Base-by-base conservation (phyloP, 2,888 invertebrate species). In the Amblyjoppa proteus region DNA sequence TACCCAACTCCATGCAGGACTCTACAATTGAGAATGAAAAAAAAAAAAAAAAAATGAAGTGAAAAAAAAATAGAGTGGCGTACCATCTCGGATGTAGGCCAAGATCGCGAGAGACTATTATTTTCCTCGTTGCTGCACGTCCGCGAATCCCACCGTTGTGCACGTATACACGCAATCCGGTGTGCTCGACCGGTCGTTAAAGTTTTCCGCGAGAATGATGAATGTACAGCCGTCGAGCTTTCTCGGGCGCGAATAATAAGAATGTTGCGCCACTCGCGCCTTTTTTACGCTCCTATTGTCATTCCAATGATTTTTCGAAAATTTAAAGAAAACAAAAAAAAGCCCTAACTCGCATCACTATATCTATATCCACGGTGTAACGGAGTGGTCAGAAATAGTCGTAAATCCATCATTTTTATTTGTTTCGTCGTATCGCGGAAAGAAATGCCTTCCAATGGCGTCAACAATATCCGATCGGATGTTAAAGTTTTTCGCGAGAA, bases 51-150 rank as follows among this genome's bases (percentile, higher is more conserved):
- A 56, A 66, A 31, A 20, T 49, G 69, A 78, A 61, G 38, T 64
- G 34, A 28, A 56, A 66, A 31, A 56, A 74, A 78, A 61, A 49
- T 64, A 49, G 68, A 75, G 69, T 38, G 73, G 61, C 41, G 75
- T 71, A 66, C 11, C 51, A 70, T 69, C 56, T 68, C 73, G 81
- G 70, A 85, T 82, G 81, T 85, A 85, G 85, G 85, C 78, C 85
- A 85, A 85, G 85, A 85, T 82, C 82, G 78, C 81, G 78, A 53
- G 75, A 81, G 82, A 85, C 75, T 82, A 79, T 85, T 85, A 82
- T 85, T 85, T 82, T 56, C 78, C 78, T 75, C 78, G 75, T 41
- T 66, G 74, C 56, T 75, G 78, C 64, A 70, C 77, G 81, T 41
- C 69, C 31, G 38, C 45, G 38, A 49, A 73, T 76, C 20, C 61